phyloP scores from a whole-genome alignment of 2,888 invertebrate species.

The Agrochola macilenta region DNA sequence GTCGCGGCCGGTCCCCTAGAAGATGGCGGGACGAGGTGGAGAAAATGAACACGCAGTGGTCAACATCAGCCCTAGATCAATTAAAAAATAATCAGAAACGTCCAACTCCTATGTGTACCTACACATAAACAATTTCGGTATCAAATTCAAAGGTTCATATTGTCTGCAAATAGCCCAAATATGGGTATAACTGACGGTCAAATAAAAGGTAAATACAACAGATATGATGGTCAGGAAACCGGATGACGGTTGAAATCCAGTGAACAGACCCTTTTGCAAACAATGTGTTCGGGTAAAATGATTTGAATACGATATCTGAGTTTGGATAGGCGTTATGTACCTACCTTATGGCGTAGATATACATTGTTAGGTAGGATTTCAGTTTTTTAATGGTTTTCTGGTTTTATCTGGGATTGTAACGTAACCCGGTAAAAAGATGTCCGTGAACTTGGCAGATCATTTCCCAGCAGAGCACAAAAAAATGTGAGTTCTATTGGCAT shows the following conservation, averaged over 20 bases:
- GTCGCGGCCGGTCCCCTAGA: too few species aligned
- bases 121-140: not conserved
- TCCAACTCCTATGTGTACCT: too few species aligned
- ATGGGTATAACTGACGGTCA: slow-evolving; percentile 19
- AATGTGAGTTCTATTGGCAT: too few species aligned
- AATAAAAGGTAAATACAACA: slow-evolving; percentile 51
- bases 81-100: not conserved
- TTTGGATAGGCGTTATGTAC: slow-evolving; percentile 12
- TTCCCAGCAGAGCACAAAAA: too few species aligned
- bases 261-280: slow-evolving; percentile 50
- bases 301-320: slow-evolving; percentile 39
- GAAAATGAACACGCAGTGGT: too few species aligned
- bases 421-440: not conserved
- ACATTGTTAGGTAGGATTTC: not conserved
- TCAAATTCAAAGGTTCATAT: slow-evolving; percentile 11
- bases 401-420: not conserved
- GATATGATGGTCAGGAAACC: slow-evolving; percentile 51
- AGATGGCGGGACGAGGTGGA: too few species aligned
- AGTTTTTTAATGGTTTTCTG: not conserved
- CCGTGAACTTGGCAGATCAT: too few species aligned
- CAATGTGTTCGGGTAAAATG: slow-evolving; percentile 44
- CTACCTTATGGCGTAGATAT: not conserved
- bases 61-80: too few species aligned
- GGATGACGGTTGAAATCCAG: slow-evolving; percentile 38
- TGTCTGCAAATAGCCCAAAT: slow-evolving; percentile 38